Evolutionary conservation across 2,113 vertebrate species (phyloP).

Genomic region (Serilophus lunatus): DNA sequence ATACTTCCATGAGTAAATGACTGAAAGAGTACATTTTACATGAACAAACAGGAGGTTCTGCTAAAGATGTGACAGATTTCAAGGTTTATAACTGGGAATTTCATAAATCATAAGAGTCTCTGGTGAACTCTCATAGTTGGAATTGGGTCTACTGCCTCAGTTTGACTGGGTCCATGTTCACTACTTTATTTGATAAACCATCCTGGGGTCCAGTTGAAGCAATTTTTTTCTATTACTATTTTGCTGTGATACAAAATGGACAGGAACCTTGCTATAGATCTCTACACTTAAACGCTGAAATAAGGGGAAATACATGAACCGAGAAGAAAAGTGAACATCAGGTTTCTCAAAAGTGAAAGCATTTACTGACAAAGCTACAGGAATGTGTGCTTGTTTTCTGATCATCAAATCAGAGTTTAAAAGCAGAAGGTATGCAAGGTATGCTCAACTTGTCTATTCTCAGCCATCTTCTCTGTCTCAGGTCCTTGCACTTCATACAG

Average conservation of each 20-base stretch:
- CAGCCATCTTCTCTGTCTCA: not conserved
- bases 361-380: not conserved
- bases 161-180: not conserved
- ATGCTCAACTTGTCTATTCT: not conserved
- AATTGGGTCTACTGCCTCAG: not conserved
- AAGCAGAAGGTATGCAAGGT: not conserved
- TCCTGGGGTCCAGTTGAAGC: not conserved
- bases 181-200: not conserved
- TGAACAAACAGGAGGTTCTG: not conserved
- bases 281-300: not conserved
- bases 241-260: not conserved
- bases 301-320: not conserved
- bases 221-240: not conserved
- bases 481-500: not conserved
- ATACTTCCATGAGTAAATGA: not conserved
- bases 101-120: not conserved
- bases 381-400: not conserved
- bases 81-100: not conserved
- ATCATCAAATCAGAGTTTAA: not conserved
- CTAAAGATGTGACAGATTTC: not conserved
- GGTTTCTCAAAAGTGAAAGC: not conserved
- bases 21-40: not conserved
- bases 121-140: rapidly evolving
- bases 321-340: not conserved
- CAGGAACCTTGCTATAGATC: not conserved